Conservation (phyloP, 2,888 invertebrate genomes). For the Homarus gammarus region DNA sequence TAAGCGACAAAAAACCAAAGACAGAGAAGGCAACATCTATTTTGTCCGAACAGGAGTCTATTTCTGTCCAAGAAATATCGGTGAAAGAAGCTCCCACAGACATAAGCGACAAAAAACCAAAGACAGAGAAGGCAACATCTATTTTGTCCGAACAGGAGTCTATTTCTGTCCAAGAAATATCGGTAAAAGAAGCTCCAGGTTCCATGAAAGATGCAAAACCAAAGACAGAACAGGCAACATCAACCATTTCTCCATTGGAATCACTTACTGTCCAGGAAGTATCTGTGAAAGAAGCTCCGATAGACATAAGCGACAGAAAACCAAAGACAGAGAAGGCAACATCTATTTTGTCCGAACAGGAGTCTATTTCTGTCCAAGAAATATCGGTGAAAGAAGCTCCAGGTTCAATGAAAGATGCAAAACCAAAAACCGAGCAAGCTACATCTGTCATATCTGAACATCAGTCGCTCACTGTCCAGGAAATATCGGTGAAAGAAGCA, state of each 20-base stretch:
- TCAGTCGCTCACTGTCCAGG: conserved; percentile 52
- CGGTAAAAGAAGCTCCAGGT: conserved; percentile 78
- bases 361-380: conserved; percentile 77
- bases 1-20: neutral
- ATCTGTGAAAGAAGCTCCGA: conserved; percentile 59
- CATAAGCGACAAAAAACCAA: conserved; percentile 43
- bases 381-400: conserved; percentile 78
- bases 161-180: conserved; percentile 77
- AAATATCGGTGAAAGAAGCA: conserved; percentile 41
- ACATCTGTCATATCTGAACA: conserved; percentile 35
- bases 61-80: conserved; percentile 77
- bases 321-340: conserved; percentile 42
- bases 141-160: conserved; percentile 64
- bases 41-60: conserved; percentile 25
- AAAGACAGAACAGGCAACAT: conserved; percentile 53
- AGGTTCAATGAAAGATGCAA: conserved; percentile 77
- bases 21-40: conserved; percentile 15
- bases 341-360: conserved; percentile 18
- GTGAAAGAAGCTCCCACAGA: conserved; percentile 75
- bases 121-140: conserved; percentile 48
- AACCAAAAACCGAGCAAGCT: conserved; percentile 63
- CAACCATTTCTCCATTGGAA: conserved; percentile 45
- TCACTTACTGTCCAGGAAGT: conserved; percentile 64
- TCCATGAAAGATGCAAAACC: neutral
- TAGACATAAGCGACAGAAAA: conserved; percentile 13